A percentile compares a stretch with the other conserved stretches of the same genome.
Evolutionary conservation across 2,797 vertebrate genomes (phyloP).

Genomic region (Bradypodion pumilum): DNA sequence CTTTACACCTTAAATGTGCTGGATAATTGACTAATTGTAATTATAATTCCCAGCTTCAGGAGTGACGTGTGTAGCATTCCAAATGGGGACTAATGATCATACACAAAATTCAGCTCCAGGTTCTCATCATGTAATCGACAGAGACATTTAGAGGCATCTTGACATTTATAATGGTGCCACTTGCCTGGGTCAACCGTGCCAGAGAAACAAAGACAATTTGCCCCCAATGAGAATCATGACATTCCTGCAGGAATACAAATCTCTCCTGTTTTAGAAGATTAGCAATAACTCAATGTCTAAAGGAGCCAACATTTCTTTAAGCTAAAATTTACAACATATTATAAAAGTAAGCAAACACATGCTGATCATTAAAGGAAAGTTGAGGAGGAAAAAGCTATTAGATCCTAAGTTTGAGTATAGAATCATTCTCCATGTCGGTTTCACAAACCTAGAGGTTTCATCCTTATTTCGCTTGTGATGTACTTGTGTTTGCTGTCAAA

Average conservation of each 20-base stretch:
- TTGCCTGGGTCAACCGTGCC: not conserved
- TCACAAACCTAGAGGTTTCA: constrained; percentile 24
- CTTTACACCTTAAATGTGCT: not conserved
- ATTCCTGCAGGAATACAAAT: not conserved
- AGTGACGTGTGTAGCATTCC: not conserved
- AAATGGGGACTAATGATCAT: not conserved
- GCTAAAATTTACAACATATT: not conserved
- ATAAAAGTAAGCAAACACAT: constrained; percentile 4
- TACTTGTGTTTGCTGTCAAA: constrained; percentile 17
- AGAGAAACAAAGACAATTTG: not conserved
- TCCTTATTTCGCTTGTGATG: constrained; percentile 32
- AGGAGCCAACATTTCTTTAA: constrained; percentile 3
- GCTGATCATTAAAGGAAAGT: constrained; percentile 14
- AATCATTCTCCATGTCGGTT: constrained; percentile 9
- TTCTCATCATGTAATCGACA: not conserved
- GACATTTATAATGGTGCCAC: not conserved
- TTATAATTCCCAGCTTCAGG: not conserved
- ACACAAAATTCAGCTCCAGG: no score
- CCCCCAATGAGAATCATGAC: not conserved
- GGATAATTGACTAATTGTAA: not conserved
- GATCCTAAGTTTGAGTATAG: not conserved
- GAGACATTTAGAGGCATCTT: not conserved
- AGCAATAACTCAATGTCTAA: not conserved
- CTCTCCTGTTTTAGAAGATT: not conserved
- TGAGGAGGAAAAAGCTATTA: not conserved